These are phyloP conservation scores for Tamias sibiricus DNA, from an alignment of 2,113 vertebrate species.

Conservation along the genomic window DNA sequence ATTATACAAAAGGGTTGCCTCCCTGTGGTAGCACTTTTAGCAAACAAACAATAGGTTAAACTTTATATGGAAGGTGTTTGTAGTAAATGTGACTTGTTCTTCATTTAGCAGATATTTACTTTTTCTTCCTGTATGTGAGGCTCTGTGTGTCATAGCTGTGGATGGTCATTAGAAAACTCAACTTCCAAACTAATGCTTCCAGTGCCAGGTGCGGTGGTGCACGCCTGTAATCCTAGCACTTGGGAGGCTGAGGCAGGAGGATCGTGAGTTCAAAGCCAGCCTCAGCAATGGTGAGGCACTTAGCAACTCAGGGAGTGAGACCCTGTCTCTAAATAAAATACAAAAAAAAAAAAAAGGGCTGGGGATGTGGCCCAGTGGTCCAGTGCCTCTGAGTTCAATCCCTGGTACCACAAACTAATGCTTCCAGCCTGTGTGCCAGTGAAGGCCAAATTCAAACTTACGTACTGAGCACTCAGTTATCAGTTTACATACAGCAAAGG, in stretches of 20 bases:
- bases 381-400: no score
- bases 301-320: no score
- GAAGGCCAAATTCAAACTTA: background rate
- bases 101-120: background rate
- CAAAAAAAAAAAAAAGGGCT: no score
- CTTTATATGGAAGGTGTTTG: conserved; percentile 3
- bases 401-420: background rate
- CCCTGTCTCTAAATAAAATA: no score
- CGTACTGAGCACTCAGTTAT: background rate
- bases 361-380: no score
- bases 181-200: background rate
- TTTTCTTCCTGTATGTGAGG: background rate
- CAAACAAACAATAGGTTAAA: conserved; percentile 24
- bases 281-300: no score
- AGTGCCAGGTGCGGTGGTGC: no score
- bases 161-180: background rate
- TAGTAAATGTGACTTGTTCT: background rate
- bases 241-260: no score
- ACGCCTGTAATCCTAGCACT: no score
- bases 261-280: no score
- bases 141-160: background rate
- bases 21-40: background rate
- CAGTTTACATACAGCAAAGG: background rate
- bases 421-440: background rate
- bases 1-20: background rate